phyloP scores from a whole-genome alignment of 2,797 vertebrate species.

The Allenopithecus nigroviridis region DNA sequence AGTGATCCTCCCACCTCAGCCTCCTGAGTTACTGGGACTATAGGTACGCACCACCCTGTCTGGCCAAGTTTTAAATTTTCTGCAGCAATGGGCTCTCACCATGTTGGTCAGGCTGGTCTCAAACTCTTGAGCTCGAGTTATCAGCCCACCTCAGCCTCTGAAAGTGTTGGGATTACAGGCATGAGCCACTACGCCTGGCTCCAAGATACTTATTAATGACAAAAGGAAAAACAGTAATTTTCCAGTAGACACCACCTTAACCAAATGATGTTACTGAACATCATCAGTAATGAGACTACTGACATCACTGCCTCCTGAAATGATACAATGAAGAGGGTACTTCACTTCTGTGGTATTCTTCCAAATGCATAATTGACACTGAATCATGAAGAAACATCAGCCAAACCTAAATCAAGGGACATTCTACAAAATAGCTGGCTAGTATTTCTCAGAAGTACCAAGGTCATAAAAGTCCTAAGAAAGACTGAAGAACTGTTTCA shows the following conservation, averaged over 20 bases:
- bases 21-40: not conserved
- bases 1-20: not conserved
- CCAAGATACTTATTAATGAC: not conserved
- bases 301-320: not conserved
- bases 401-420: constrained; percentile 1
- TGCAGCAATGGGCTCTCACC: not conserved
- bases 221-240: not conserved
- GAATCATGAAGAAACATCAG: not conserved
- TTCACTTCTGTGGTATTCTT: not conserved
- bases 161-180: not conserved
- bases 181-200: not conserved
- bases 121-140: not conserved
- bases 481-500: not conserved
- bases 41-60: not conserved
- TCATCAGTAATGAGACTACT: not conserved
- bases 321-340: not conserved
- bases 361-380: not conserved
- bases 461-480: not conserved
- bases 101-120: not conserved
- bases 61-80: not conserved
- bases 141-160: not conserved
- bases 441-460: not conserved
- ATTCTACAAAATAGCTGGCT: not conserved
- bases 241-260: not conserved
- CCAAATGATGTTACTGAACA: not conserved